Percentiles rank a stretch among this genome's conserved stretches.
Conservation (phyloP, 2,797 vertebrate genomes). For the Hydrocynus forskahlii region DNA sequence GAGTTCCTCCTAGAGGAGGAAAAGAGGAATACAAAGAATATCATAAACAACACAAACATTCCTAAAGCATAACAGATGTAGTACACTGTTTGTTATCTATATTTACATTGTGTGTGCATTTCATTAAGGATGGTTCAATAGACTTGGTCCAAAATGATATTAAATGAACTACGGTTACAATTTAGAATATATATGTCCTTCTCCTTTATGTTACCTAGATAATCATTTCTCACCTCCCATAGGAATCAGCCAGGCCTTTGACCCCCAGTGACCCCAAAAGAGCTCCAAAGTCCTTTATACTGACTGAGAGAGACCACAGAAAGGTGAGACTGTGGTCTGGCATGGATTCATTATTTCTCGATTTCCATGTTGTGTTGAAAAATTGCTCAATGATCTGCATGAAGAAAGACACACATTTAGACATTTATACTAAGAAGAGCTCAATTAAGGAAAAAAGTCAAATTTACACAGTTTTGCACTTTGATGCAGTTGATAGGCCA, state of each 20-base stretch:
- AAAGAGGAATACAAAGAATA: not conserved
- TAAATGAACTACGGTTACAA: not conserved
- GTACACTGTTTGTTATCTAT: no score
- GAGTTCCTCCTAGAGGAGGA: constrained; percentile 71
- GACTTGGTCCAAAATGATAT: no score
- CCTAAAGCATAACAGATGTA: not conserved
- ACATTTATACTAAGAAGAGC: no score
- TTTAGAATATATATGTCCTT: not conserved
- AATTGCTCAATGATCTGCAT: constrained; percentile 79
- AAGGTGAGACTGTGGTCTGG: constrained; percentile 78
- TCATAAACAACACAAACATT: not conserved
- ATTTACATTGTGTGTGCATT: no score
- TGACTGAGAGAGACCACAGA: constrained; percentile 82
- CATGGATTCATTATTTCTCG: constrained; percentile 76
- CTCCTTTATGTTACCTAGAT: not conserved
- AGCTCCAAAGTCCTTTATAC: constrained; percentile 82
- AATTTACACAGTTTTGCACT: no score
- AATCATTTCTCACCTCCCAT: constrained; percentile 70
- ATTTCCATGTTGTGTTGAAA: constrained; percentile 79
- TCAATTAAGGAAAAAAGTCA: no score
- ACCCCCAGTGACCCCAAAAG: constrained; percentile 78
- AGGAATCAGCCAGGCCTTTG: constrained; percentile 76
- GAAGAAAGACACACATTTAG: constrained; percentile 6
- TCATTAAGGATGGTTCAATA: no score
- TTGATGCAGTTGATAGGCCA: no score